Conservation (phyloP, 1,140 invertebrate species). For the Eurosta solidaginis region DNA sequence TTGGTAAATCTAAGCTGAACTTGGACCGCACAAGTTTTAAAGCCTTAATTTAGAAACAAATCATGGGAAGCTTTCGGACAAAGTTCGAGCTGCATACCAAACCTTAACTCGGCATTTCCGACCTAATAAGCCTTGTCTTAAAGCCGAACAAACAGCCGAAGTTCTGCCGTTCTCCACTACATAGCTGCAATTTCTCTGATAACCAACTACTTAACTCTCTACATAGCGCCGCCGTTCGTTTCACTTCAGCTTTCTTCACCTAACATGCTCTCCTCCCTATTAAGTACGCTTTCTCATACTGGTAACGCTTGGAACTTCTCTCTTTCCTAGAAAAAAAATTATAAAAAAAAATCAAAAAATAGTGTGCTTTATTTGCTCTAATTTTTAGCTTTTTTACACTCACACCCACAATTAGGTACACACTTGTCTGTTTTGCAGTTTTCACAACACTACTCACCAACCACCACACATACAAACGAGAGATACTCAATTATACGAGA, state of each 20-base stretch:
- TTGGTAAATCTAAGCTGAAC: too few relatives aligned
- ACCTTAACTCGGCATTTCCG: too few relatives aligned
- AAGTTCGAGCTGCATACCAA: too few relatives aligned
- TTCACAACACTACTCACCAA: not conserved
- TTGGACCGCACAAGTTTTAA: too few relatives aligned
- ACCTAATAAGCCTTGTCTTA: too few relatives aligned
- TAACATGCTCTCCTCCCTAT: not conserved
- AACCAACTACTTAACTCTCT: not conserved
- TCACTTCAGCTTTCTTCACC: not conserved
- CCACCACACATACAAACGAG: not conserved
- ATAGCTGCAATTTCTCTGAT: not conserved
- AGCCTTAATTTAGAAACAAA: too few relatives aligned
- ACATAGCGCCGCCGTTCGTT: slow-evolving; percentile 11
- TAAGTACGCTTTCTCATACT: not conserved
- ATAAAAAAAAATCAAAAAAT: not conserved
- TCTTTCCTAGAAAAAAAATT: not conserved
- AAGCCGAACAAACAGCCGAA: too few relatives aligned
- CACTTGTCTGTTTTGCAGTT: not conserved
- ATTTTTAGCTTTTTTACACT: slow-evolving; percentile 24
- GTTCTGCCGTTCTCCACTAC: not conserved
- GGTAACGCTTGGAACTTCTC: not conserved
- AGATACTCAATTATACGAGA: not conserved
- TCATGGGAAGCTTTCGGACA: too few relatives aligned
- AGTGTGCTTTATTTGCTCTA: not conserved
- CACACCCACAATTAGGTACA: not conserved